A percentile compares a stretch with the other conserved stretches of the same genome.
phyloP scores from a whole-genome alignment of 53 echinoderm and acorn worm species.

The Echinometra lucunter region DNA sequence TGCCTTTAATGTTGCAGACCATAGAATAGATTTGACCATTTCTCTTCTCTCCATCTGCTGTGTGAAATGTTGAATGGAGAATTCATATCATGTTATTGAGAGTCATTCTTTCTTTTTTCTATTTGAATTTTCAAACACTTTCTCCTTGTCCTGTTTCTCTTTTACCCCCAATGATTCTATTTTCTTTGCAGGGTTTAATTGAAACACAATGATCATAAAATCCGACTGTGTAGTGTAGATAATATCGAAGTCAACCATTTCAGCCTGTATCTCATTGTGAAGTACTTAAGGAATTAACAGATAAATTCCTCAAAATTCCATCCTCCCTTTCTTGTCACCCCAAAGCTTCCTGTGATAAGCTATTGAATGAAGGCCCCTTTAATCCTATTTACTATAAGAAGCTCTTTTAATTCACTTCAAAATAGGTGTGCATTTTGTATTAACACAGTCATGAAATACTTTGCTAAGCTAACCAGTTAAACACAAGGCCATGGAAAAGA shows the following conservation, averaged over 20 bases:
- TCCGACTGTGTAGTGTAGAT: not conserved
- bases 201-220: too few species aligned
- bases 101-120: too few species aligned
- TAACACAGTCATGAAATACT: not conserved
- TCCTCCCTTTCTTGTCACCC: slow-evolving; percentile 6
- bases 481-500: not conserved
- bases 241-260: not conserved
- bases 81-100: too few species aligned
- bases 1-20: too few species aligned
- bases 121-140: too few species aligned
- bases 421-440: not conserved
- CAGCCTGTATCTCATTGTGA: not conserved
- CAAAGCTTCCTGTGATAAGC: not conserved
- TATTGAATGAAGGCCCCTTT: not conserved
- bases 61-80: too few species aligned
- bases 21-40: too few species aligned
- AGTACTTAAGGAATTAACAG: too few species aligned
- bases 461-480: not conserved
- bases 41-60: too few species aligned
- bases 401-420: not conserved
- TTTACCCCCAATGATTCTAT: too few species aligned
- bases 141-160: too few species aligned
- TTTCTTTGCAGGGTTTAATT: too few species aligned
- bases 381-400: not conserved
- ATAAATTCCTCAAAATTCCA: not conserved